Conservation (phyloP, 1,140 invertebrate species). For the Centruroides vittatus region DNA sequence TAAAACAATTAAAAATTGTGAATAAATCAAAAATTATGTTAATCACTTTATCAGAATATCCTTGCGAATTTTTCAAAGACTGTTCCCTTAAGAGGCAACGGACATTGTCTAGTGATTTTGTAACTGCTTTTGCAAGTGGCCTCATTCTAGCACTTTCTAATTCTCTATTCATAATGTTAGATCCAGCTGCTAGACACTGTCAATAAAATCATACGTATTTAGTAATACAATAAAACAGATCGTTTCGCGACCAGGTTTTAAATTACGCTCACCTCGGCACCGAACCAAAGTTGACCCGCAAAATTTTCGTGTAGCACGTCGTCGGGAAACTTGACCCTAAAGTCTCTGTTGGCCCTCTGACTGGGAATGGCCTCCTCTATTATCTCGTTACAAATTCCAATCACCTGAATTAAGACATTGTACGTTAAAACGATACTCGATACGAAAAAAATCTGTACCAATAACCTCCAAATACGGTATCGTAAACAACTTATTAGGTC, state of each 20-base stretch:
- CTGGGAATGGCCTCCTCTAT: constrained; percentile 88
- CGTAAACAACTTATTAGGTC: too few species aligned
- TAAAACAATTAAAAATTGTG: not conserved
- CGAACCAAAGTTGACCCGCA: constrained; percentile 97
- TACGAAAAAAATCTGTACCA: too few species aligned
- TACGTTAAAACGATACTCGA: too few species aligned
- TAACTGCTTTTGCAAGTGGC: constrained; percentile 88
- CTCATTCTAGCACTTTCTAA: constrained; percentile 87
- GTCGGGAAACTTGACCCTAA: constrained; percentile 95
- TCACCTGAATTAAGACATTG: constrained; percentile 38
- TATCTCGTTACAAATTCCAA: constrained; percentile 83
- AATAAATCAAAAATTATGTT: too few species aligned
- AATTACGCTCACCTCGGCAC: constrained; percentile 64
- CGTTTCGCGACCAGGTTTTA: too few species aligned
- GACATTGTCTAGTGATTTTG: constrained; percentile 84
- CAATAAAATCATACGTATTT: constrained; percentile 21
- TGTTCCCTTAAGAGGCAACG: constrained; percentile 74
- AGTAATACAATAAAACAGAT: too few species aligned
- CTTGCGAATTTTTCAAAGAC: constrained; percentile 37
- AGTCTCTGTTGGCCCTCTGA: constrained; percentile 79
- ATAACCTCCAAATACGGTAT: too few species aligned
- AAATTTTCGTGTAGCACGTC: constrained; percentile 96
- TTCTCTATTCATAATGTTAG: constrained; percentile 93
- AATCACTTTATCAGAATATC: constrained; percentile 59
- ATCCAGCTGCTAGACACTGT: constrained; percentile 58